These are phyloP conservation scores for Microcebus griseorufus DNA, from an alignment of 2,113 vertebrate species.

Conservation along the genomic window DNA sequence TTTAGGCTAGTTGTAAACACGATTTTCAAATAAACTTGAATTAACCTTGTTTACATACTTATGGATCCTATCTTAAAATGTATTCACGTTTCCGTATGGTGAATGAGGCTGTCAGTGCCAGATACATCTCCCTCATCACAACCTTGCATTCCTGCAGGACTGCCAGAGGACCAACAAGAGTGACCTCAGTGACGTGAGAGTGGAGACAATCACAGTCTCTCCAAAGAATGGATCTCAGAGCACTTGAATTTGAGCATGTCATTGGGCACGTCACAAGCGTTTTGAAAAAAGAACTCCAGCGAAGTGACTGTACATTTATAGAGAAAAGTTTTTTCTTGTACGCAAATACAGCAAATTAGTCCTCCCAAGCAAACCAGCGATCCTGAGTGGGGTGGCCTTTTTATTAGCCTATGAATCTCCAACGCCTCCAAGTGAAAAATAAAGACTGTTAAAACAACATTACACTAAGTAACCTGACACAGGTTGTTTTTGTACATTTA, in stretches of 20 bases:
- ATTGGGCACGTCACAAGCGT: neutral
- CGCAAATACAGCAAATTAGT: neutral
- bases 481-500: neutral
- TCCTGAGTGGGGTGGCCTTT: neutral
- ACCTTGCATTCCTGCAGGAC: neutral
- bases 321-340: neutral
- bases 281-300: neutral
- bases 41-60: neutral
- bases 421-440: neutral
- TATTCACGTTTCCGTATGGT: neutral
- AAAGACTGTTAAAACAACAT: neutral
- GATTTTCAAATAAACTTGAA: neutral
- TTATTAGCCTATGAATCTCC: neutral
- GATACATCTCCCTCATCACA: neutral
- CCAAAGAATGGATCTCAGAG: neutral
- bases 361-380: neutral
- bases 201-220: slow-evolving; percentile 16
- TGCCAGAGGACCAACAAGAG: neutral
- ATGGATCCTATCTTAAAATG: neutral
- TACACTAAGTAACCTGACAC: neutral
- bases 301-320: neutral
- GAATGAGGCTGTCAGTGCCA: neutral
- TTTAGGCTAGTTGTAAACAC: neutral
- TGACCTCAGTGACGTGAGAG: neutral
- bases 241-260: neutral